phyloP scores from a whole-genome alignment of 2,113 vertebrate species.

The Halichoerus grypus region DNA sequence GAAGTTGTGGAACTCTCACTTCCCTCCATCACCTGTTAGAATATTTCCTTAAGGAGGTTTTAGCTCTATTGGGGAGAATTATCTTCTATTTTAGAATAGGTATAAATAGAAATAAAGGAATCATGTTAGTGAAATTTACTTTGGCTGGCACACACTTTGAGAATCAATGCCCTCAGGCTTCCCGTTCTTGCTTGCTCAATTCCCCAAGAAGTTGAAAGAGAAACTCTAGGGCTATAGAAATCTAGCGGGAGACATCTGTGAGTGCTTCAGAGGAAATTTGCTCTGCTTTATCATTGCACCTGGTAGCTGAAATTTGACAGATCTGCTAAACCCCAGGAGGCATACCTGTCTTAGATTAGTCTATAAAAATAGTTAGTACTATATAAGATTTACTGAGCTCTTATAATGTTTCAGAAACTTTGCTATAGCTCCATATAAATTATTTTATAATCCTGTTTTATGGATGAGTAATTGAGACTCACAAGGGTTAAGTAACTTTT shows the following conservation, averaged over 20 bases:
- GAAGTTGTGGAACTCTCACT: neutral
- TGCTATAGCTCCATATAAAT: neutral
- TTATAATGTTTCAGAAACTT: conserved; percentile 1
- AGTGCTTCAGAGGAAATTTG: neutral
- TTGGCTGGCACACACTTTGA: neutral
- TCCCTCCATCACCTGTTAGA: neutral
- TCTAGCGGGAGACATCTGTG: neutral
- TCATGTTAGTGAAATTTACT: neutral
- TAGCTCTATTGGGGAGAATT: neutral
- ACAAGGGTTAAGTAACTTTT: neutral
- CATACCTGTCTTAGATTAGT: neutral
- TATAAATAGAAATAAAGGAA: neutral
- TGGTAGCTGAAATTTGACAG: neutral
- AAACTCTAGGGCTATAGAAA: neutral
- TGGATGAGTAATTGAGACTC: neutral
- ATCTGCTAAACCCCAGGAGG: neutral
- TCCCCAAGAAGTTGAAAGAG: neutral
- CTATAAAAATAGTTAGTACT: neutral
- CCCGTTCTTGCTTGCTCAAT: neutral
- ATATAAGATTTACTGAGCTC: neutral
- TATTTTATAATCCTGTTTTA: conserved; percentile 33
- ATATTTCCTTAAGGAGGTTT: neutral
- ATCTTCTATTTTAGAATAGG: neutral
- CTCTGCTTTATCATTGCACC: neutral
- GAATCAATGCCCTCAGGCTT: neutral